A percentile compares a stretch with the other conserved stretches of the same genome.
Evolutionary conservation across 2,797 vertebrate species (phyloP).

Genomic region (Streptopelia turtur): DNA sequence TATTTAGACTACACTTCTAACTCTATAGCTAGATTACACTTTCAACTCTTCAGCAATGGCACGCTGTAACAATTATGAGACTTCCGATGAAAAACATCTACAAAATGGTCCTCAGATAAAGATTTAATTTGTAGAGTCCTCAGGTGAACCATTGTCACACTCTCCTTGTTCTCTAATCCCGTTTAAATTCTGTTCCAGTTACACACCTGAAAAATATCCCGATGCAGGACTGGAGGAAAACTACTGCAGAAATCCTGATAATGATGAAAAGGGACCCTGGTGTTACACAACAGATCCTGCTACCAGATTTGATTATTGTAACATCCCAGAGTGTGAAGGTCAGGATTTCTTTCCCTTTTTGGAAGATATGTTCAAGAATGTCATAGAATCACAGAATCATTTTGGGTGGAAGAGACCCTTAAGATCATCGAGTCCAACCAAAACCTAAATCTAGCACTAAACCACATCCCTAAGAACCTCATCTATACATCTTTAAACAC

Average conservation of each 20-base stretch:
- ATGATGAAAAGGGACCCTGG: slow-evolving; percentile 86
- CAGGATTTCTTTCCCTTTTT: background rate
- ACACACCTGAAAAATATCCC: slow-evolving; percentile 77
- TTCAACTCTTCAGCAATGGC: background rate
- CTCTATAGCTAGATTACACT: background rate
- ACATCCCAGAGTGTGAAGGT: slow-evolving; percentile 89
- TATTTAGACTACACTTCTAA: background rate
- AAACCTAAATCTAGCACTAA: no score
- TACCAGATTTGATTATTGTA: slow-evolving; percentile 87
- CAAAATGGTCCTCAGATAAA: background rate
- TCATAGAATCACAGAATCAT: background rate
- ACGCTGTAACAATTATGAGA: background rate
- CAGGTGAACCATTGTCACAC: background rate
- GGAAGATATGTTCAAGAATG: background rate
- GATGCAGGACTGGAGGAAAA: slow-evolving; percentile 86
- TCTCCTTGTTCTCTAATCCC: background rate
- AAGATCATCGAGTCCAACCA: no score
- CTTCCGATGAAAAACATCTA: background rate
- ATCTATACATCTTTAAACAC: no score
- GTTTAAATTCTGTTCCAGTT: slow-evolving; percentile 71
- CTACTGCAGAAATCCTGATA: slow-evolving; percentile 93
- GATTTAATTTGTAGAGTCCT: background rate
- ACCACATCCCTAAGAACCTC: no score
- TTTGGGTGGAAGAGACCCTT: no score
- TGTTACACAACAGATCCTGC: slow-evolving; percentile 88